A percentile compares a stretch with the other conserved stretches of the same genome.
phyloP scores from a whole-genome alignment of 2,113 vertebrate genomes.

The Empidonax alnorum region DNA sequence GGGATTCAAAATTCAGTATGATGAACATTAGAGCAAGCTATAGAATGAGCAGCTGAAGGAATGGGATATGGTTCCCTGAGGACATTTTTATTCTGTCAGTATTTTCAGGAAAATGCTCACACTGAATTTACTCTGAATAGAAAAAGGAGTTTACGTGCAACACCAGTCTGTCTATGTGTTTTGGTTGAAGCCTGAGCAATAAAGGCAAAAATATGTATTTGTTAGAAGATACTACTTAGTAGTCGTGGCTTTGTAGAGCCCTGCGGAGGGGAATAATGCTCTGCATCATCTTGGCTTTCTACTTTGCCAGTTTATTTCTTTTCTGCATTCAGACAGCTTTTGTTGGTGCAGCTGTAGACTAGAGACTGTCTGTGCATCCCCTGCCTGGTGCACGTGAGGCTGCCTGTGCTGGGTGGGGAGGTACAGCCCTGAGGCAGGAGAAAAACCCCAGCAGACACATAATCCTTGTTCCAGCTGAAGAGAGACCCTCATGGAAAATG shows the following conservation, averaged over 20 bases:
- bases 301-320: neutral
- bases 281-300: neutral
- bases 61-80: neutral
- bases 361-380: neutral
- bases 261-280: neutral
- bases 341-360: neutral
- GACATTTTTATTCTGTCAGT: neutral
- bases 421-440: neutral
- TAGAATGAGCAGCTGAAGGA: neutral
- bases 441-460: accelerated
- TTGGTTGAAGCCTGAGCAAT: neutral
- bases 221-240: neutral
- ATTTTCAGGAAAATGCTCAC: neutral
- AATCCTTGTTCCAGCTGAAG: neutral
- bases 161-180: neutral
- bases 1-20: neutral
- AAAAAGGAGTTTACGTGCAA: neutral
- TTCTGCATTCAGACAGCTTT: neutral
- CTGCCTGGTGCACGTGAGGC: accelerated
- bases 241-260: neutral
- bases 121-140: neutral
- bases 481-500: accelerated
- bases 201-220: neutral
- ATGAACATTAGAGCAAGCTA: neutral
- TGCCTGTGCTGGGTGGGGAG: accelerated